Evolutionary conservation across 2,797 vertebrate genomes (phyloP).

Genomic region (Tapera naevia): DNA sequence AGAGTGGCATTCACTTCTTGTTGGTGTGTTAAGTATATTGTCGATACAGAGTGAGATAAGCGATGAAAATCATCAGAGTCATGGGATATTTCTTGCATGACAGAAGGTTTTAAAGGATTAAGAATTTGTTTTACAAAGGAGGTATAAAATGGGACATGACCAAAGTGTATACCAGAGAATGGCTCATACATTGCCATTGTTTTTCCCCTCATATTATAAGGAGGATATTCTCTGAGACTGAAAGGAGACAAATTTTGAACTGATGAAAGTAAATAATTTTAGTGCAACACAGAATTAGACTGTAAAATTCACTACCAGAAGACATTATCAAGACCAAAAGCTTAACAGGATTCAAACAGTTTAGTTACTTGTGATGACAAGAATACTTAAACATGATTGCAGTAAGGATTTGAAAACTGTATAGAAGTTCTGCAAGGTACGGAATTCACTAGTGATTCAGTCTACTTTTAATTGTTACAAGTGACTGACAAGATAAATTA

Average conservation of each 20-base stretch:
- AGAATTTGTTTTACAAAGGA: not conserved
- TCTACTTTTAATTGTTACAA: not conserved
- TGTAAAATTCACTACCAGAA: not conserved
- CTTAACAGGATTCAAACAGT: not conserved
- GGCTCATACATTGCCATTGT: not conserved
- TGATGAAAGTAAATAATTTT: not conserved
- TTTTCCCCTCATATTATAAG: not conserved
- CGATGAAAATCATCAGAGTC: not conserved
- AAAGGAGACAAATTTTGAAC: not conserved
- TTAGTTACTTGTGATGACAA: not conserved
- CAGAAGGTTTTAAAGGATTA: not conserved
- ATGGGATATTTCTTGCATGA: not conserved
- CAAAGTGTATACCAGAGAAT: not conserved
- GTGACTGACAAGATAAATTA: not conserved
- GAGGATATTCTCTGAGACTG: not conserved
- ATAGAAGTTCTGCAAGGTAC: not conserved
- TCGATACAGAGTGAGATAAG: not conserved
- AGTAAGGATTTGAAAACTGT: not conserved
- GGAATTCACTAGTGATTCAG: not conserved
- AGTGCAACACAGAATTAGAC: not conserved
- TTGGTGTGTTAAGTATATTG: not conserved
- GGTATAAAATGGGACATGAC: not conserved
- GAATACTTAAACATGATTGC: not conserved
- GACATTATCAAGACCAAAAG: not conserved
- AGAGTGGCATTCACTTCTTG: not conserved